Conservation (phyloP, 2,888 invertebrate genomes). For the Amorpha juglandis region DNA sequence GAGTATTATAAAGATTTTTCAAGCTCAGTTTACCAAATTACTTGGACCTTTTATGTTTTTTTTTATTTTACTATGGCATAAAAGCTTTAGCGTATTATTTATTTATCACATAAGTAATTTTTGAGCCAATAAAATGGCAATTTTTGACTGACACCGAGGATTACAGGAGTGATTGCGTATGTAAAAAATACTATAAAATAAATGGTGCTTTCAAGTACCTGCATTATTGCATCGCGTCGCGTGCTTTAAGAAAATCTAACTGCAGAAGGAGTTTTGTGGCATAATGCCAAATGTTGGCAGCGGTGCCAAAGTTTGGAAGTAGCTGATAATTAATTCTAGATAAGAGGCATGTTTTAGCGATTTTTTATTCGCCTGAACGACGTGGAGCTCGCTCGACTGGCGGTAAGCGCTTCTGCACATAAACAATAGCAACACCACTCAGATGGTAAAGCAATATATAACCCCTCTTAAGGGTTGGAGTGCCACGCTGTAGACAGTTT, state of each 20-base stretch:
- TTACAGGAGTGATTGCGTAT: too few species aligned
- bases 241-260: not conserved
- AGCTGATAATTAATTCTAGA: not conserved
- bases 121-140: not conserved
- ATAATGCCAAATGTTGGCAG: not conserved
- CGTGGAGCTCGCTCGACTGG: too few species aligned
- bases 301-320: not conserved
- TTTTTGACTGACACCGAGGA: too few species aligned
- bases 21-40: not conserved
- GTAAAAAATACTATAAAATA: not conserved
- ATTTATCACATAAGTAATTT: not conserved
- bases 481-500: too few species aligned
- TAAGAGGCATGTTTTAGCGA: too few species aligned
- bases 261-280: constrained; percentile 4
- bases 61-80: not conserved
- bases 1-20: not conserved
- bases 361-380: too few species aligned
- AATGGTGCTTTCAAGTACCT: not conserved
- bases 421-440: too few species aligned
- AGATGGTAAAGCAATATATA: too few species aligned
- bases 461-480: too few species aligned
- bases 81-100: too few species aligned
- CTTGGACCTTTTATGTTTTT: not conserved
- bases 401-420: too few species aligned
- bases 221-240: not conserved